phyloP scores from a whole-genome alignment of 1,140 invertebrate genomes.

The Conus ventricosus region DNA sequence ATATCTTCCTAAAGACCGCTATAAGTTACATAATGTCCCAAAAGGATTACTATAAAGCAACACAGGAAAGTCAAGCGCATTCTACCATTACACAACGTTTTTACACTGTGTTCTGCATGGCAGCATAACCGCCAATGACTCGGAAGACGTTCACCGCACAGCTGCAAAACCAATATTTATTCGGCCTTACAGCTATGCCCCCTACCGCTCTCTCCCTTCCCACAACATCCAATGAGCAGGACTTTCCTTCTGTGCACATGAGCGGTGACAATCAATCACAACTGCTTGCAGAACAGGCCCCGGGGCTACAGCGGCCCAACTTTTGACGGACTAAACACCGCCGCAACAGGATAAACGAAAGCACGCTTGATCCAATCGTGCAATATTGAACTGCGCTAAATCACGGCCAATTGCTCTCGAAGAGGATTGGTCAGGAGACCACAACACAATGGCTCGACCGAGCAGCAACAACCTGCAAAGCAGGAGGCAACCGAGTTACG shows the following conservation, averaged over 20 bases:
- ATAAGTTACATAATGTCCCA: no score
- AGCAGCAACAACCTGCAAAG: neutral
- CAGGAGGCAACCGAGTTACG: neutral
- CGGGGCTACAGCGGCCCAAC: neutral
- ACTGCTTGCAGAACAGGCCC: neutral
- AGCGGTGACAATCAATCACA: neutral
- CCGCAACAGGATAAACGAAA: neutral
- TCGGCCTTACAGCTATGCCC: no score
- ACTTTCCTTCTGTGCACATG: neutral
- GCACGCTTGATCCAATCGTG: neutral
- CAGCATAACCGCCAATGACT: no score
- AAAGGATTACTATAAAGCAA: no score
- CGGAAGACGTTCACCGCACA: no score
- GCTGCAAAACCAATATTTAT: no score
- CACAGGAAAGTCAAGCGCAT: no score
- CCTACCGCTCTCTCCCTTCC: no score
- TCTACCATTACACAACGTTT: no score
- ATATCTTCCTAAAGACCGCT: no score
- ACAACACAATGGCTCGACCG: neutral
- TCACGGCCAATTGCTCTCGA: constrained; percentile 4
- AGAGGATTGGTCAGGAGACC: neutral
- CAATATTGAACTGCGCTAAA: neutral
- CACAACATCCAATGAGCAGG: no score
- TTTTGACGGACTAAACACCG: neutral
- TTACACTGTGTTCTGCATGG: no score